Percentiles rank a stretch among this genome's conserved stretches.
phyloP scores from a whole-genome alignment of 2,797 vertebrate genomes.

The Nasua narica region DNA sequence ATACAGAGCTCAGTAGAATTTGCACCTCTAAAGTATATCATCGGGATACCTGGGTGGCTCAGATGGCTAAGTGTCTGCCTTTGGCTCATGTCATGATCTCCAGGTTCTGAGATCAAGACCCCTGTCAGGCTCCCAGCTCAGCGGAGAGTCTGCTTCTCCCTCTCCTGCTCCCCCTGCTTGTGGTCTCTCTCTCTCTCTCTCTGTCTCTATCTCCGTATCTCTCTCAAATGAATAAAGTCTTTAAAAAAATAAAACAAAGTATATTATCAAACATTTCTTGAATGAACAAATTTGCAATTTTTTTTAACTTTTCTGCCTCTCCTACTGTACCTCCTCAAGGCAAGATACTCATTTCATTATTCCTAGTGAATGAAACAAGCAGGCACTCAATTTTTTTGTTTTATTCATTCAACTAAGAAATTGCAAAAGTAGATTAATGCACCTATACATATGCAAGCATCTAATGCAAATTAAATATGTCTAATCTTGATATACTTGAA shows the following conservation, averaged over 20 bases:
- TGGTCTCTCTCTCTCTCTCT: too few relatives aligned
- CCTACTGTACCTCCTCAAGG: background rate
- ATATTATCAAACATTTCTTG: background rate
- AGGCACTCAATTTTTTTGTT: background rate
- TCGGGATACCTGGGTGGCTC: too few relatives aligned
- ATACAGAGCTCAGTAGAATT: background rate
- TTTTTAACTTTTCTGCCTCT: background rate
- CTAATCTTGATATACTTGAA: background rate
- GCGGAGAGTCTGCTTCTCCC: too few relatives aligned
- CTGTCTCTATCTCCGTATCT: too few relatives aligned
- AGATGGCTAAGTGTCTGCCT: too few relatives aligned
- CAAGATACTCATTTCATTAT: background rate
- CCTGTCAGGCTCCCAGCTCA: too few relatives aligned
- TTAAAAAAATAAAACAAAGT: background rate
- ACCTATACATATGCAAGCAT: background rate
- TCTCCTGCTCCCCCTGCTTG: too few relatives aligned
- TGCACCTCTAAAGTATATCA: background rate
- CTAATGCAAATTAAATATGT: background rate
- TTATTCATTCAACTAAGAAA: background rate
- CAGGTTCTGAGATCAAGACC: too few relatives aligned
- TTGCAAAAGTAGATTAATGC: background rate
- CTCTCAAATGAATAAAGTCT: too few relatives aligned
- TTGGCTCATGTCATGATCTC: too few relatives aligned
- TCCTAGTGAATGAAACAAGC: background rate
- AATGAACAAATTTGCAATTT: background rate